Base-by-base conservation (phyloP, 2,113 vertebrate genomes). In the Hoplias malabaricus region DNA sequence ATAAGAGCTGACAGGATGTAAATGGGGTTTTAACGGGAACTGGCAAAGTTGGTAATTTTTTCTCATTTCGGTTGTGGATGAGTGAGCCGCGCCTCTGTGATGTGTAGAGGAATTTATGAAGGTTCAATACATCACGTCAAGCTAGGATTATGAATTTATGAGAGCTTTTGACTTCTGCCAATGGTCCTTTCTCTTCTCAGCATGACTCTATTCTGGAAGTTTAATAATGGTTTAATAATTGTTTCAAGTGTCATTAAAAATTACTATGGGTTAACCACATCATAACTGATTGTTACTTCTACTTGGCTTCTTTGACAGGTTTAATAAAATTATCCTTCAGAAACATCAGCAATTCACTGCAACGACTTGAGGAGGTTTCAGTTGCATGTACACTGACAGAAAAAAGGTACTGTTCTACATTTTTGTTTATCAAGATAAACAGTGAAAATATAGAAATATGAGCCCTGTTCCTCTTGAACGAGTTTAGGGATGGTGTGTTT, bases 1-100 rank as follows among this genome's bases (percentile, higher is more conserved):
- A 95, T 95, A 86, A 87, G 82, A 94, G 89, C 91, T 93, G 95
- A 95, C 94, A 94, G 92, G 90, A 94, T 94, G 93, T 93, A 95
- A 94, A 96, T 94, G 90, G 90, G 87, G 83, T 93, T 93, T 93
- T 92, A 90, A 94, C 14, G 94, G 90, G 91, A 93, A 91, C 90
- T 91, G 86, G 91, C 91, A 90, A 89, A 93, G 93, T 90, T 84
- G 88, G 91, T 92, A 89, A 91, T 93, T 95, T 94, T n/a, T 93
- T 94, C 93, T 94, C 92, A 93, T 94, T 94, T 93, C 93, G 89
- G 92, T 90, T 91, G 90, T 83, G 90, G 92, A 94, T 92, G 92
- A 95, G 91, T 91, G 92, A 68, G 93, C 89, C 92, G 88, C 87
- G 89, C 89, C 87, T 88, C 89, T 90, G 82, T 79, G 83, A 86